These are phyloP conservation scores for Trochalopteron elliotii DNA, from an alignment of 2,113 vertebrate species.

Conservation along the genomic window DNA sequence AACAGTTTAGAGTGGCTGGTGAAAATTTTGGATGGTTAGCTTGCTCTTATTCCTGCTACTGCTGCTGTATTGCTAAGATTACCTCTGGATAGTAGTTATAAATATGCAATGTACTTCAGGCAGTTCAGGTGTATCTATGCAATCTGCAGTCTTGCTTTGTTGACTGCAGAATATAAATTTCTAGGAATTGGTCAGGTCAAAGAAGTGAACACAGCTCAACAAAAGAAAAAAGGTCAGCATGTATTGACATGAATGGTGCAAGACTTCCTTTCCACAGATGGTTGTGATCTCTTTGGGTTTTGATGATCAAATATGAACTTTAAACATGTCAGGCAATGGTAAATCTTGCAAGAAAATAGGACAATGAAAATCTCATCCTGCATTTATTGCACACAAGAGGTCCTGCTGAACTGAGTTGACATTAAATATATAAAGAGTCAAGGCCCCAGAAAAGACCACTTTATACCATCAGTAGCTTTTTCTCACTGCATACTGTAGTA, in stretches of 20 bases:
- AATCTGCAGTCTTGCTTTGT: background rate
- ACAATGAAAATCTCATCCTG: background rate
- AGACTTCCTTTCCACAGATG: background rate
- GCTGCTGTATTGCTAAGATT: background rate
- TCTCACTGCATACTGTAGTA: background rate
- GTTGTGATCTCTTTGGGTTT: background rate
- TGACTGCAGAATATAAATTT: background rate
- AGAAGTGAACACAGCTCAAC: background rate
- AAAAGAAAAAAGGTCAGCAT: background rate
- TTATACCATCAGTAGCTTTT: background rate
- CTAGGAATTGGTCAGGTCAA: background rate
- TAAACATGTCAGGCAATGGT: background rate
- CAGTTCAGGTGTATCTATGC: background rate
- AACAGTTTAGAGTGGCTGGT: background rate
- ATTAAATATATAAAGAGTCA: background rate
- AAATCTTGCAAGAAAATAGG: background rate
- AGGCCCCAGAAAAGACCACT: background rate
- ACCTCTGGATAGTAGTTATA: background rate
- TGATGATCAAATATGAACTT: background rate
- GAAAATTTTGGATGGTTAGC: background rate
- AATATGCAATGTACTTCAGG: background rate
- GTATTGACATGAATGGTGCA: background rate
- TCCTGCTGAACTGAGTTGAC: background rate
- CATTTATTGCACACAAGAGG: background rate
- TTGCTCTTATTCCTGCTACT: background rate